Conservation (phyloP, 2,888 invertebrate species). For the Pardosa pseudoannulata region DNA sequence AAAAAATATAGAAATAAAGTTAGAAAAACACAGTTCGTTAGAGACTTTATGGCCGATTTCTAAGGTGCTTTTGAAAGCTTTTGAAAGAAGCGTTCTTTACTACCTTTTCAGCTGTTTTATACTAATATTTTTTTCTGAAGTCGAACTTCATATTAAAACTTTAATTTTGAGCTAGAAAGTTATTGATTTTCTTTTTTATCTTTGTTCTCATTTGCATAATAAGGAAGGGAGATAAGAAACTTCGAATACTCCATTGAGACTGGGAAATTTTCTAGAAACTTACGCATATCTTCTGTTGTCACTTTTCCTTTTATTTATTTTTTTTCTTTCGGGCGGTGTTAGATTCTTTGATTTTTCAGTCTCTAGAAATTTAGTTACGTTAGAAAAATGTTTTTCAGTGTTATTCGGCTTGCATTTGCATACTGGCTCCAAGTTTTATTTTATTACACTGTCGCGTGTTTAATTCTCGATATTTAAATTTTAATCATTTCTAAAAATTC, state of each 20-base stretch:
- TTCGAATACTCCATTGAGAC: slow-evolving; percentile 5
- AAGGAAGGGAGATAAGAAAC: slow-evolving; percentile 32
- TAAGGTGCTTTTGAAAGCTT: slow-evolving; percentile 37
- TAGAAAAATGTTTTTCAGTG: slow-evolving; percentile 1
- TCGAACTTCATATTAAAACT: slow-evolving; percentile 47
- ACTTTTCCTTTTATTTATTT: neutral
- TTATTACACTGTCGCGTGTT: neutral
- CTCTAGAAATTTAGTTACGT: neutral
- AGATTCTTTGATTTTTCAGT: neutral
- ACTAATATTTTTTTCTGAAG: slow-evolving; percentile 11
- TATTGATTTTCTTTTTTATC: slow-evolving; percentile 34
- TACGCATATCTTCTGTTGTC: neutral
- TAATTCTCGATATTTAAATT: neutral
- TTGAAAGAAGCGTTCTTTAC: slow-evolving; percentile 27
- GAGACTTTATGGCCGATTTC: neutral
- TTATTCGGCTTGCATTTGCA: neutral
- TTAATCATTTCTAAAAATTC: neutral
- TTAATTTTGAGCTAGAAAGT: slow-evolving; percentile 47
- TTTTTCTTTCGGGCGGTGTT: neutral
- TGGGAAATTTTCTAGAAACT: neutral
- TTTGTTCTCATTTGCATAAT: slow-evolving; percentile 49
- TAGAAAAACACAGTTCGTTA: slow-evolving; percentile 17
- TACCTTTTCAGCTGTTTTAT: slow-evolving; percentile 44
- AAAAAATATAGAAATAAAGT: slow-evolving; percentile 2
- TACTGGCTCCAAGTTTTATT: neutral